A percentile compares a stretch with the other conserved stretches of the same genome.
Evolutionary conservation across 2,113 vertebrate genomes (phyloP).

Genomic region (Corapipo altera): DNA sequence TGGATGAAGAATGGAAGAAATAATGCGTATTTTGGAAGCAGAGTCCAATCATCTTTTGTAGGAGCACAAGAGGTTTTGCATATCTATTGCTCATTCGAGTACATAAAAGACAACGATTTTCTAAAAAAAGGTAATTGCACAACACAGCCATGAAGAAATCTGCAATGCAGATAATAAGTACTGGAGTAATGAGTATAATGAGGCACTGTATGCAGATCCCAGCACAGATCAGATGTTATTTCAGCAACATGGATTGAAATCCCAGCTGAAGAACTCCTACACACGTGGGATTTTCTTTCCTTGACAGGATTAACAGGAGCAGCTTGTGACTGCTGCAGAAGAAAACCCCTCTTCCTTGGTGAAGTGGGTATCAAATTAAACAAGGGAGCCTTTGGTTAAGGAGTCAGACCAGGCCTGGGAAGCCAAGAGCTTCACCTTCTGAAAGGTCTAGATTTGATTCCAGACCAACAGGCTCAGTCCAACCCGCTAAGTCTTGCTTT

Average conservation of each 20-base stretch:
- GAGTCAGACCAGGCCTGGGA: background rate
- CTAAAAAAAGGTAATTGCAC: conserved; percentile 72
- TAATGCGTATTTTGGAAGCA: conserved; percentile 48
- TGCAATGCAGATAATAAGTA: conserved; percentile 72
- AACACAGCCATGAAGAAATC: conserved; percentile 71
- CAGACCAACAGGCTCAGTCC: background rate
- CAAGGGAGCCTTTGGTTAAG: fast-evolving
- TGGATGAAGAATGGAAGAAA: conserved; percentile 40
- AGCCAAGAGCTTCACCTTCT: background rate
- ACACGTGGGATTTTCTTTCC: background rate
- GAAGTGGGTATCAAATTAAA: background rate
- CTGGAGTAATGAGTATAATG: conserved; percentile 71
- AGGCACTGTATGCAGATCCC: conserved; percentile 56
- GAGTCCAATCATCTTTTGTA: conserved; percentile 16
- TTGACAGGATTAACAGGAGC: background rate
- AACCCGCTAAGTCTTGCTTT: background rate
- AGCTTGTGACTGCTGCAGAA: background rate
- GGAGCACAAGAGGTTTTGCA: conserved; percentile 44
- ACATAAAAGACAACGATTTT: conserved; percentile 68
- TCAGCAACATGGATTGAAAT: conserved; percentile 15
- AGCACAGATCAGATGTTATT: conserved; percentile 49
- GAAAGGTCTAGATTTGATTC: background rate
- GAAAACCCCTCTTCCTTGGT: background rate
- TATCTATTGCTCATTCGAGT: conserved; percentile 63
- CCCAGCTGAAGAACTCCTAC: background rate